These are phyloP conservation scores for Isurus oxyrinchus DNA, from an alignment of 2,113 vertebrate genomes.

Conservation along the genomic window DNA sequence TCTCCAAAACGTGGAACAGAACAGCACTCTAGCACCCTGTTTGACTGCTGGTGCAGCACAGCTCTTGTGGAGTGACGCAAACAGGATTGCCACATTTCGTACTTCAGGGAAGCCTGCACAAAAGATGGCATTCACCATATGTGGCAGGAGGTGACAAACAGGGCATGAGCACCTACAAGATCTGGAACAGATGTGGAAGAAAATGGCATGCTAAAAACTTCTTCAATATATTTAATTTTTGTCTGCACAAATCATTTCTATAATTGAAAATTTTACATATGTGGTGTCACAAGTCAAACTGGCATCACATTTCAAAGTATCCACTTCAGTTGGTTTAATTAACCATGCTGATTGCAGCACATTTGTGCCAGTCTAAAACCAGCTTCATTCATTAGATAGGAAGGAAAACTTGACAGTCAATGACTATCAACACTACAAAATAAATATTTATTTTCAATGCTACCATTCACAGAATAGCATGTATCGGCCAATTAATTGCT, in stretches of 20 bases:
- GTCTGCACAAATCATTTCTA: background rate
- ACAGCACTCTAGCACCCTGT: background rate
- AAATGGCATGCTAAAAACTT: background rate
- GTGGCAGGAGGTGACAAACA: background rate
- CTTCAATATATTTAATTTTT: background rate
- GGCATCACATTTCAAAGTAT: background rate
- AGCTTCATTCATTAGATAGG: background rate
- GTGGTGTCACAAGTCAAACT: background rate
- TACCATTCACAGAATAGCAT: background rate
- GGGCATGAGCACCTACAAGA: background rate
- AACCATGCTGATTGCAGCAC: background rate
- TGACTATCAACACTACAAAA: background rate
- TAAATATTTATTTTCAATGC: no score
- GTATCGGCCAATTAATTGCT: background rate
- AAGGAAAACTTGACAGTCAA: background rate
- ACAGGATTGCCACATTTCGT: background rate
- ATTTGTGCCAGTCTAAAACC: background rate
- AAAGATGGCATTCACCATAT: background rate
- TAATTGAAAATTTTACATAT: slow-evolving; percentile 2
- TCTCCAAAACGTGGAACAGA: background rate
- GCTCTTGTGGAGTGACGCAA: background rate
- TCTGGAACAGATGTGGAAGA: background rate
- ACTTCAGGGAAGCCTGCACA: background rate
- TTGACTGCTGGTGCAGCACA: background rate
- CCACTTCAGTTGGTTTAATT: background rate